phyloP scores from a whole-genome alignment of 1,140 invertebrate species.

The Euschistus heros region DNA sequence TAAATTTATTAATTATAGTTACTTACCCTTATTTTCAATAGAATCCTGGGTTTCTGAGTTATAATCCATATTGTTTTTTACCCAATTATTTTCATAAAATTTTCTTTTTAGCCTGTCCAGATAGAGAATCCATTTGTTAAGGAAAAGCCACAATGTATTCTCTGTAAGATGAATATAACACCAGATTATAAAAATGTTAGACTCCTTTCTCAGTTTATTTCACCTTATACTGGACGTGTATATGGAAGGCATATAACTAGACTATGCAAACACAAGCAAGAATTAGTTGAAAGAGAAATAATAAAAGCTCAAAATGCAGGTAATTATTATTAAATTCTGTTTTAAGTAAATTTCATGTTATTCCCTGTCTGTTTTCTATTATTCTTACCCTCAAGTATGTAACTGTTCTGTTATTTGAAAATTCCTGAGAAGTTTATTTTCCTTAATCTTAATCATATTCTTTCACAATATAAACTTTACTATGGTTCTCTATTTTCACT shows the following conservation, averaged over 20 bases:
- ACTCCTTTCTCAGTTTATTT: conserved; percentile 89
- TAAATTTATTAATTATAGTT: no score
- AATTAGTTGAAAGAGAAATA: conserved; percentile 56
- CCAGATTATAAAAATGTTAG: conserved; percentile 88
- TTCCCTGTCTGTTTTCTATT: no score
- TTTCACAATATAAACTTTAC: no score
- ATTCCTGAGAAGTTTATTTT: no score
- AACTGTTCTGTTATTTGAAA: no score
- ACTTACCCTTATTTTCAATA: no score
- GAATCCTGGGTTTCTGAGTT: not conserved
- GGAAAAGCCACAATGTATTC: conserved; percentile 60
- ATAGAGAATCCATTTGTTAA: conserved; percentile 76
- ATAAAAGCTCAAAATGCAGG: conserved; percentile 57
- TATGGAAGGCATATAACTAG: conserved; percentile 89
- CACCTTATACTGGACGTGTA: conserved; percentile 78
- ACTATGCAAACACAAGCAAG: conserved; percentile 65
- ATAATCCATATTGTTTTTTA: not conserved
- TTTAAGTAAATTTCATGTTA: no score
- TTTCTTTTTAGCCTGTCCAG: conserved; percentile 34
- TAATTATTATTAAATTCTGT: conserved; percentile 24
- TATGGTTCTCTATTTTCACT: no score
- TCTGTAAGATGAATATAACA: conserved; percentile 75
- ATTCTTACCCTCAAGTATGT: no score
- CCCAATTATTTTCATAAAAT: not conserved
- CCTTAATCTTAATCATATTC: no score